Evolutionary conservation across 2,113 vertebrate species (phyloP).

Genomic region (Pomatostomus ruficeps): DNA sequence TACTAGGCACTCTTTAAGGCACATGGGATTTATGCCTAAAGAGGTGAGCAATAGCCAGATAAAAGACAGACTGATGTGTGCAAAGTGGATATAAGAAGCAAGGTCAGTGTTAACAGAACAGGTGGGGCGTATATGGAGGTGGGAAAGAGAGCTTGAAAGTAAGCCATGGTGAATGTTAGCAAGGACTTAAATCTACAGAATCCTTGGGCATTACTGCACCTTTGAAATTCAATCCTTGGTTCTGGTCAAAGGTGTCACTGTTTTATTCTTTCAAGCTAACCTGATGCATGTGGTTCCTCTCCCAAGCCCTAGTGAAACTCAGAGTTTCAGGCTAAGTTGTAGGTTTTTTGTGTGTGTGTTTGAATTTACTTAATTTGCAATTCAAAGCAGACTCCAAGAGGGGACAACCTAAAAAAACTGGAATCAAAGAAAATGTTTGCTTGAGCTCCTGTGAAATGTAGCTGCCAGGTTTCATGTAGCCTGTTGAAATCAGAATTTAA

Average conservation of each 20-base stretch:
- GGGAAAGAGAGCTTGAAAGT: neutral
- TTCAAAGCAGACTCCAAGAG: conserved; percentile 24
- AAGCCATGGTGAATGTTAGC: neutral
- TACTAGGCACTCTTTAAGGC: neutral
- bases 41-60: neutral
- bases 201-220: neutral
- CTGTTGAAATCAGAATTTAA: conserved; percentile 8
- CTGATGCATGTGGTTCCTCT: neutral
- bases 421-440: conserved; percentile 12
- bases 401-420: neutral
- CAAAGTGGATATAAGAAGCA: neutral
- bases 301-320: neutral
- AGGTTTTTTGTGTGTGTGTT: neutral
- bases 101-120: neutral
- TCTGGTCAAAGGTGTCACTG: neutral
- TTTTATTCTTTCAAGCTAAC: neutral
- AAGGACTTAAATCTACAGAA: neutral
- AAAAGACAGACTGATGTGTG: neutral
- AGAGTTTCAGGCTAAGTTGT: neutral
- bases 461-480: neutral
- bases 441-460: neutral
- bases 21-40: neutral
- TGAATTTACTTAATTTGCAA: neutral
- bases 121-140: neutral
- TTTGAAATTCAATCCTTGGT: conserved; percentile 1